phyloP scores from a whole-genome alignment of 2,888 invertebrate species.

The Drosophila kuntzei region DNA sequence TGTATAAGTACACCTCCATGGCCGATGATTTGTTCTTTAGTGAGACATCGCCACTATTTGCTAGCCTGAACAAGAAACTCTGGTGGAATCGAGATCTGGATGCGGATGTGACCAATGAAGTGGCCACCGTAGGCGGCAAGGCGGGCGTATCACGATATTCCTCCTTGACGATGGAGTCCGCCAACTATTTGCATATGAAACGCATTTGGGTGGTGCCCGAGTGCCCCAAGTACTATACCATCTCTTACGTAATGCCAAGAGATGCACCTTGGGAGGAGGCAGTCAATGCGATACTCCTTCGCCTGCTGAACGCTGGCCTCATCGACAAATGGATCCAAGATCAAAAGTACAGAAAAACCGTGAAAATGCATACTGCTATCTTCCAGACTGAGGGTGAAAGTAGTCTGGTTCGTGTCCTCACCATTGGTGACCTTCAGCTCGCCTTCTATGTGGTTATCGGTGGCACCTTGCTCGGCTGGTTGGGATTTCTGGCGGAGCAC shows the following conservation, averaged over 20 bases:
- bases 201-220: constrained; percentile 83
- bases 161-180: constrained; percentile 79
- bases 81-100: constrained; percentile 68
- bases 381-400: constrained; percentile 24
- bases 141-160: constrained; percentile 82
- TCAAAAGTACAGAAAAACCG: constrained; percentile 70
- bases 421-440: constrained; percentile 83
- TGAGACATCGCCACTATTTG: constrained; percentile 83
- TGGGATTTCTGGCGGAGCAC: constrained; percentile 69
- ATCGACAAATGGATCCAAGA: constrained; percentile 84
- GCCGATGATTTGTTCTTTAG: constrained; percentile 85
- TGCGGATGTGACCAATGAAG: constrained; percentile 75
- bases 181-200: constrained; percentile 66
- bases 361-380: constrained; percentile 39
- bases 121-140: constrained; percentile 73
- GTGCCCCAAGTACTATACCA: constrained; percentile 84
- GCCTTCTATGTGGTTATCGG: constrained; percentile 83
- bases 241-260: constrained; percentile 84
- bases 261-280: constrained; percentile 83
- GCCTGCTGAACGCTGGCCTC: constrained; percentile 82
- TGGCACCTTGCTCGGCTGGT: constrained; percentile 72
- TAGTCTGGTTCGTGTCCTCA: constrained; percentile 76
- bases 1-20: constrained; percentile 84
- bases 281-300: constrained; percentile 80
- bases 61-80: constrained; percentile 80